Conservation (phyloP, 2,113 vertebrate genomes). For the Ginglymostoma cirratum region DNA sequence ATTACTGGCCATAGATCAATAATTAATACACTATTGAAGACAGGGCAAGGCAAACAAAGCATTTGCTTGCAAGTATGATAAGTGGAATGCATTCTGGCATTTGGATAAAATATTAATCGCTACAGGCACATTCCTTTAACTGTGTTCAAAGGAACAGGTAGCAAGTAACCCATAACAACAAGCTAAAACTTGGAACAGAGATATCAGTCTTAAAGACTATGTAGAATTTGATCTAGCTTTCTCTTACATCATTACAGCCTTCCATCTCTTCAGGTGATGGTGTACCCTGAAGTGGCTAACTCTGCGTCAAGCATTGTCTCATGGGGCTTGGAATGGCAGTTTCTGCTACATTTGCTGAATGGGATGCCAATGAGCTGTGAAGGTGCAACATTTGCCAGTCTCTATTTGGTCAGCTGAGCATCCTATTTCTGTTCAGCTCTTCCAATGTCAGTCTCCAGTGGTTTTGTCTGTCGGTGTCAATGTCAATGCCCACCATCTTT, state of each 20-base stretch:
- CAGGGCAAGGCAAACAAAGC: background rate
- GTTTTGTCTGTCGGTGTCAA: too few relatives aligned
- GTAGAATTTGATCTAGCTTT: background rate
- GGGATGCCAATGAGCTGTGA: too few relatives aligned
- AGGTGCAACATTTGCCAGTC: too few relatives aligned
- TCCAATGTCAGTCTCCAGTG: too few relatives aligned
- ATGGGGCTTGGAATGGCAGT: too few relatives aligned
- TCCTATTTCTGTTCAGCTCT: too few relatives aligned
- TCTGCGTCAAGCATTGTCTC: background rate
- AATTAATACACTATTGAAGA: too few relatives aligned
- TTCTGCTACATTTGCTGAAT: too few relatives aligned
- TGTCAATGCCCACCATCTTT: too few relatives aligned
- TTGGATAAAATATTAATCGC: background rate
- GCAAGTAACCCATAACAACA: background rate
- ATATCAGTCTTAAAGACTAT: background rate
- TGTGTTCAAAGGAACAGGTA: background rate
- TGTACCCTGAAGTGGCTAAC: background rate
- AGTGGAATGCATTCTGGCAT: background rate
- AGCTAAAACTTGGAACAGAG: background rate
- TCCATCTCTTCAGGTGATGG: background rate
- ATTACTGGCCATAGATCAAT: background rate
- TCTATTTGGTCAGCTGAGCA: too few relatives aligned
- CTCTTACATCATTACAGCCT: background rate
- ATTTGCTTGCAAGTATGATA: background rate
- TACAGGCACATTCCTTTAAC: background rate